A percentile compares a stretch with the other conserved stretches of the same genome.
Conservation (phyloP, 2,113 vertebrate species). For the Pseudorhombus dupliciocellatus region DNA sequence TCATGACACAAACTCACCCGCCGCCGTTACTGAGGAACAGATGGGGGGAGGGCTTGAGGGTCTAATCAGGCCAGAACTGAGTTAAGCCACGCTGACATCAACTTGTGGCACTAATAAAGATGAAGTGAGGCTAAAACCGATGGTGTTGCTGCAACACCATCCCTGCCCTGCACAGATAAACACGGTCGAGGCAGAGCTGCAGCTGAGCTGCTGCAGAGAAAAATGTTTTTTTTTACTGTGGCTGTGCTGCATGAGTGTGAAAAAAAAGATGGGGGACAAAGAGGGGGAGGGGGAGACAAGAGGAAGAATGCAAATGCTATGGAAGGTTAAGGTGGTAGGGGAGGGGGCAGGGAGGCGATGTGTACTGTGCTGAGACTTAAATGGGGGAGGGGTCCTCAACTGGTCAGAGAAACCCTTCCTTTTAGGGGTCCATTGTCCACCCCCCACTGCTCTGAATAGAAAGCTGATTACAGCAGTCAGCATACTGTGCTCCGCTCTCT, state of each 20-base stretch:
- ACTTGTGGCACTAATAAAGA: slow-evolving; percentile 49
- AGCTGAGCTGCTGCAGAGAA: slow-evolving; percentile 2
- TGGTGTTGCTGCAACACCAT: not conserved
- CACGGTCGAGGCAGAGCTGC: slow-evolving; percentile 7
- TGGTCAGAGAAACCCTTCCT: slow-evolving; percentile 44
- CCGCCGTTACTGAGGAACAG: slow-evolving; percentile 50
- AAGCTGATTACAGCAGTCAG: slow-evolving; percentile 52
- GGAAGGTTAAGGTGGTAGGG: slow-evolving; percentile 34
- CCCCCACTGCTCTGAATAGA: slow-evolving; percentile 42
- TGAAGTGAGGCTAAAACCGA: slow-evolving; percentile 18
- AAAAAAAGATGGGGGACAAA: not conserved
- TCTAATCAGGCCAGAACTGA: slow-evolving; percentile 50
- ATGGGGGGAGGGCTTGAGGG: slow-evolving; percentile 58
- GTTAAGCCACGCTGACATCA: slow-evolving; percentile 46
- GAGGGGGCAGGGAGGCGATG: not conserved
- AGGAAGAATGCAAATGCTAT: slow-evolving; percentile 15
- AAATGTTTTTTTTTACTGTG: slow-evolving; percentile 8
- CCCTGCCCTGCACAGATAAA: not conserved
- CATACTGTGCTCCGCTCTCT: not conserved
- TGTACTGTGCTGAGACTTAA: slow-evolving; percentile 25
- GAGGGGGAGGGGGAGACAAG: not conserved
- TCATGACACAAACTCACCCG: slow-evolving; percentile 22
- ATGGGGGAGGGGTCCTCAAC: slow-evolving; percentile 45
- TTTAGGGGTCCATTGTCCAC: slow-evolving; percentile 52
- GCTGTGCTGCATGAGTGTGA: not conserved